phyloP scores from a whole-genome alignment of 2,797 vertebrate species.

The Glyptemys insculpta region DNA sequence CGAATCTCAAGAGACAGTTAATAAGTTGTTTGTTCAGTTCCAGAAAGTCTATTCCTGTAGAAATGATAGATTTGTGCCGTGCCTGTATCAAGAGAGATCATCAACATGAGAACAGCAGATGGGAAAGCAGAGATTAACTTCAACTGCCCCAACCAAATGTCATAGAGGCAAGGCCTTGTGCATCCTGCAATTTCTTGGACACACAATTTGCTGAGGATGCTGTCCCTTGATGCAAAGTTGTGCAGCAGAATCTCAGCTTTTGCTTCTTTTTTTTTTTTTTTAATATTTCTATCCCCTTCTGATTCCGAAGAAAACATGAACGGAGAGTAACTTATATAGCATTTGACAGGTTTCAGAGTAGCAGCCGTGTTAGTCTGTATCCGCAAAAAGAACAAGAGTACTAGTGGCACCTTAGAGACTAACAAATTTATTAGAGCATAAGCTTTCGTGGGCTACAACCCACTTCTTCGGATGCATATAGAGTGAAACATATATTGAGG shows the following conservation, averaged over 20 bases:
- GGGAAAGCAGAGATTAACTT: background rate
- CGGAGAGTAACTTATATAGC: background rate
- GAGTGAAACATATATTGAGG: too few relatives aligned
- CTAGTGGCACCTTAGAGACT: too few relatives aligned
- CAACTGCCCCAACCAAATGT: background rate
- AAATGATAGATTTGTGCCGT: slow-evolving; percentile 25
- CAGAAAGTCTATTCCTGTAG: background rate
- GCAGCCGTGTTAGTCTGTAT: too few relatives aligned
- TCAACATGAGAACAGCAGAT: background rate
- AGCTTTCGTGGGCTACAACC: too few relatives aligned
- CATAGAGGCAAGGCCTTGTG: background rate
- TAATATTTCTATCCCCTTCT: background rate
- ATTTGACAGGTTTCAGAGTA: too few relatives aligned
- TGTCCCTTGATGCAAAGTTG: background rate
- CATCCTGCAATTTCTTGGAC: background rate
- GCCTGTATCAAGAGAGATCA: background rate
- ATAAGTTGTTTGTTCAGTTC: slow-evolving; percentile 27
- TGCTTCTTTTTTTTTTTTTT: background rate
- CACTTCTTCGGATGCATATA: too few relatives aligned
- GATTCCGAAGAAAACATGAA: background rate
- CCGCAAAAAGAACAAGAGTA: too few relatives aligned
- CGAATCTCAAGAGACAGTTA: slow-evolving; percentile 35
- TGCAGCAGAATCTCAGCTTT: background rate
- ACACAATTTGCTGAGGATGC: background rate
- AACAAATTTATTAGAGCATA: too few relatives aligned